Percentiles rank a stretch among this genome's conserved stretches.
Conservation (phyloP, 2,113 vertebrate species). For the Pedetes capensis region DNA sequence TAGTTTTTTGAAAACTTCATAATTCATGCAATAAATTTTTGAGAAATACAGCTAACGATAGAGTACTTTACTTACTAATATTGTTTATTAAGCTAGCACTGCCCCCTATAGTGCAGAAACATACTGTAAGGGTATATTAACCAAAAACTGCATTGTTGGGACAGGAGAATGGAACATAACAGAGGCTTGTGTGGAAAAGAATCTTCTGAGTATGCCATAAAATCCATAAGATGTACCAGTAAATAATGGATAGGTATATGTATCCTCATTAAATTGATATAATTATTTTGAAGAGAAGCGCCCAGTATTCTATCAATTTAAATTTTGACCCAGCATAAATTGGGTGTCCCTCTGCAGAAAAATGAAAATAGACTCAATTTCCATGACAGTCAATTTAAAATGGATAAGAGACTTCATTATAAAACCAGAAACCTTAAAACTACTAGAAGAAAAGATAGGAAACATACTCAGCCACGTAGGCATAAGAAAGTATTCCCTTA, state of each 20-base stretch:
- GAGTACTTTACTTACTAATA: not conserved
- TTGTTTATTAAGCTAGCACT: too few species aligned
- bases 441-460: too few species aligned
- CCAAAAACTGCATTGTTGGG: not conserved
- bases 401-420: too few species aligned
- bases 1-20: slow-evolving; percentile 22
- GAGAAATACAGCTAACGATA: not conserved
- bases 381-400: too few species aligned
- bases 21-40: slow-evolving; percentile 40
- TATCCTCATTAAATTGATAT: not conserved
- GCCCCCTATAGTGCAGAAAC: too few species aligned
- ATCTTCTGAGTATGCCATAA: not conserved
- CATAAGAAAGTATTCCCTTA: too few species aligned
- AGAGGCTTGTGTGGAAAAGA: not conserved
- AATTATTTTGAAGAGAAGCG: not conserved
- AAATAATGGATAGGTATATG: not conserved
- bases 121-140: not conserved
- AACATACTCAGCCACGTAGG: too few species aligned
- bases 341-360: too few species aligned
- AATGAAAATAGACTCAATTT: too few species aligned
- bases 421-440: too few species aligned
- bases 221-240: not conserved
- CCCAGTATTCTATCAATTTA: not conserved
- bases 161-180: not conserved
- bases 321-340: too few species aligned